A percentile compares a stretch with the other conserved stretches of the same genome.
Evolutionary conservation across 2,113 vertebrate species (phyloP).

Genomic region (Erinaceus europaeus): DNA sequence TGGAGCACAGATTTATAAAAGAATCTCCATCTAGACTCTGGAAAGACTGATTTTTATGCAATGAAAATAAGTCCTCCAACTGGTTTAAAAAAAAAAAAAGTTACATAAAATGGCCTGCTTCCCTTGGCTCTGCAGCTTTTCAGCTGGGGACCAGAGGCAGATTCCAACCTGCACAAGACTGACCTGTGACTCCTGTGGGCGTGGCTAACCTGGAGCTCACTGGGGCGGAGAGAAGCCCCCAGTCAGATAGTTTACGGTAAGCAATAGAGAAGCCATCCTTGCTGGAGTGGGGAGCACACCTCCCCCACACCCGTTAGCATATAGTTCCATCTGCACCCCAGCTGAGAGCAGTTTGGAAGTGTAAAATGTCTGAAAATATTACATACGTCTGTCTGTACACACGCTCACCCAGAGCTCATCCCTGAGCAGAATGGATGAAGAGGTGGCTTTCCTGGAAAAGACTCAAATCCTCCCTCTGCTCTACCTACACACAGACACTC

Average conservation of each 20-base stretch:
- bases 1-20: conserved; percentile 65
- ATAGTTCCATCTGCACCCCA: conserved; percentile 28
- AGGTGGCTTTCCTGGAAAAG: conserved; percentile 38
- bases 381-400: conserved; percentile 41
- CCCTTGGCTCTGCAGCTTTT: conserved; percentile 6
- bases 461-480: conserved; percentile 9
- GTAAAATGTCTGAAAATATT: conserved; percentile 53
- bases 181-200: neutral
- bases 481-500: conserved; percentile 16
- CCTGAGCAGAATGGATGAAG: conserved; percentile 7
- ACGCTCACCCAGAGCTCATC: conserved; percentile 14
- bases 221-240: conserved; percentile 7
- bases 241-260: neutral
- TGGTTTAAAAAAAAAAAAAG: conserved; percentile 75
- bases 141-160: neutral
- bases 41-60: conserved; percentile 66
- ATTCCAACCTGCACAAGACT: neutral
- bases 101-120: conserved; percentile 65
- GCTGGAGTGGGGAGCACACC: neutral
- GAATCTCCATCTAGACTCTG: conserved; percentile 49
- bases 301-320: conserved; percentile 9
- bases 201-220: neutral
- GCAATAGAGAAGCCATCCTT: neutral
- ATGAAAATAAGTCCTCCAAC: conserved; percentile 76
- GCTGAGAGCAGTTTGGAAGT: conserved; percentile 35